These are phyloP conservation scores for Ctenicera cuprea DNA, from an alignment of 2,888 invertebrate genomes.

Conservation along the genomic window DNA sequence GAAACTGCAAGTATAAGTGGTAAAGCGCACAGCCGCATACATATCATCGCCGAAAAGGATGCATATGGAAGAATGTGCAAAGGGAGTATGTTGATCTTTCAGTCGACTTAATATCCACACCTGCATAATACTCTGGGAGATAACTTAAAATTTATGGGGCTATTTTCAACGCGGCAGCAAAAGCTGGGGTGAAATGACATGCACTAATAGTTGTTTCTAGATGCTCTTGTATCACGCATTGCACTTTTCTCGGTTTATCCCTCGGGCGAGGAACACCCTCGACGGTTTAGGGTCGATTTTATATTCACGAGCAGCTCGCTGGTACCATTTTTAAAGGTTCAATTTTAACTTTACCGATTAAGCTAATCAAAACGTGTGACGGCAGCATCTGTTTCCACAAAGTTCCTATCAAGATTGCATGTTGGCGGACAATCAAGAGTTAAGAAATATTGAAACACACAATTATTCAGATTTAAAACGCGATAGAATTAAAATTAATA, in stretches of 20 bases:
- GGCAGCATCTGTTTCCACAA: slow-evolving; percentile 49
- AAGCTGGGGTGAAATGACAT: slow-evolving; percentile 35
- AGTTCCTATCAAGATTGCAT: slow-evolving; percentile 44
- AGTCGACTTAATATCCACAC: slow-evolving; percentile 51
- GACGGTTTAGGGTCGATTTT: slow-evolving; percentile 11
- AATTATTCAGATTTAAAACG: slow-evolving; percentile 45
- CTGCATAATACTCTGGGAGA: slow-evolving; percentile 50
- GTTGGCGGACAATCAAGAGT: slow-evolving; percentile 42
- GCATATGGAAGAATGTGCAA: slow-evolving; percentile 36
- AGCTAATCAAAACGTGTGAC: slow-evolving; percentile 53
- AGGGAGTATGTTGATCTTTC: slow-evolving; percentile 45
- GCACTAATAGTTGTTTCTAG: slow-evolving; percentile 37
- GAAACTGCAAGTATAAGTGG: not conserved
- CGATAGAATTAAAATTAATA: slow-evolving; percentile 51
- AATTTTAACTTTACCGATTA: slow-evolving; percentile 49
- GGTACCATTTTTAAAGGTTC: slow-evolving; percentile 36
- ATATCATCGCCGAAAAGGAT: not conserved
- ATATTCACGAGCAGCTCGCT: slow-evolving; percentile 13
- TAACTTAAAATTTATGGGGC: slow-evolving; percentile 49
- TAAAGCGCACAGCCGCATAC: not conserved
- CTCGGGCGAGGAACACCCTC: not conserved
- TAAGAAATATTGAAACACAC: slow-evolving; percentile 45
- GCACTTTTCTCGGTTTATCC: slow-evolving; percentile 34
- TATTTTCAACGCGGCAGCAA: slow-evolving; percentile 12
- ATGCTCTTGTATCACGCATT: slow-evolving; percentile 39